A percentile compares a stretch with the other conserved stretches of the same genome.
Evolutionary conservation across 1,140 invertebrate genomes (phyloP).

Genomic region (Mylabris phalerata): DNA sequence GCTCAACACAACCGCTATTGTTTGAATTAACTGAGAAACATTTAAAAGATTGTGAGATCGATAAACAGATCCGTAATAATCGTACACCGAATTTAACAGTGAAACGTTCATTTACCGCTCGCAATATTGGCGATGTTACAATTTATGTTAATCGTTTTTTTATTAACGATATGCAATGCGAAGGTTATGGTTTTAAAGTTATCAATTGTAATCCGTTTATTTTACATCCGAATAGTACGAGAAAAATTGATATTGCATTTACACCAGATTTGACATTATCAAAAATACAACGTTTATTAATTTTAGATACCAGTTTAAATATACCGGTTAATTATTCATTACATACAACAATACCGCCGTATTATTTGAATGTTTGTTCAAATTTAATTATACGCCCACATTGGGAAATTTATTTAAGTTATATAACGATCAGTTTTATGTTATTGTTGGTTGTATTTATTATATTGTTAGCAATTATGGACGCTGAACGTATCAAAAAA

Average conservation of each 20-base stretch:
- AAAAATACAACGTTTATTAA: slow-evolving; percentile 59
- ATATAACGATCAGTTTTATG: slow-evolving; percentile 57
- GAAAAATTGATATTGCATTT: slow-evolving; percentile 84
- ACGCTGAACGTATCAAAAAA: slow-evolving; percentile 64
- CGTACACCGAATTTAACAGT: slow-evolving; percentile 66
- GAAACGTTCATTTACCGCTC: slow-evolving; percentile 76
- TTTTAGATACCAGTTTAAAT: slow-evolving; percentile 53
- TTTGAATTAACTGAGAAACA: slow-evolving; percentile 84
- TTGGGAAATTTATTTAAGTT: slow-evolving; percentile 73
- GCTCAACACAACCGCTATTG: slow-evolving; percentile 61
- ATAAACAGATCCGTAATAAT: slow-evolving; percentile 36
- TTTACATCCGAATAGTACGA: slow-evolving; percentile 73
- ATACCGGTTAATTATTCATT: slow-evolving; percentile 64
- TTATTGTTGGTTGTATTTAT: slow-evolving; percentile 59
- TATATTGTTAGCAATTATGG: slow-evolving; percentile 63
- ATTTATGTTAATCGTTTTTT: slow-evolving; percentile 69
- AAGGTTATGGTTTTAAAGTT: slow-evolving; percentile 70
- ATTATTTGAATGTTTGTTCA: slow-evolving; percentile 67
- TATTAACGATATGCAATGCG: slow-evolving; percentile 68
- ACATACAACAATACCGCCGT: slow-evolving; percentile 71
- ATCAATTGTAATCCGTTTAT: slow-evolving; percentile 77
- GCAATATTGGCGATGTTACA: slow-evolving; percentile 80
- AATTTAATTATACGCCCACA: slow-evolving; percentile 64
- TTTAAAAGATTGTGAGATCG: slow-evolving; percentile 72
- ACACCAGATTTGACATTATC: slow-evolving; percentile 89